Evolutionary conservation across 2,113 vertebrate genomes (phyloP).

Genomic region (Rhinolophus sinicus): DNA sequence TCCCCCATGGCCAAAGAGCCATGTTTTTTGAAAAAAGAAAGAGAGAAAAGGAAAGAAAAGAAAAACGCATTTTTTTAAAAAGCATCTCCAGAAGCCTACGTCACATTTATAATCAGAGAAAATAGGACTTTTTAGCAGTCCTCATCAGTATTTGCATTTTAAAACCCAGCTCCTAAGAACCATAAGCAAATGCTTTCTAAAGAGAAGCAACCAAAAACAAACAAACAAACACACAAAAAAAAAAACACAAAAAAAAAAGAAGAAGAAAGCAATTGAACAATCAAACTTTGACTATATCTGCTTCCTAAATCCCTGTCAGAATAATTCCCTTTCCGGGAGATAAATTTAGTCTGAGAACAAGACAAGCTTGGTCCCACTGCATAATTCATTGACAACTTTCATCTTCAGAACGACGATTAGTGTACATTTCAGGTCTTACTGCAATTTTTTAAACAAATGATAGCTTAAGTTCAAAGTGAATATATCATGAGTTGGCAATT

Average conservation of each 20-base stretch:
- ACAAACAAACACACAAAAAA: too few relatives aligned
- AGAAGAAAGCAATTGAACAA: slow-evolving; percentile 28
- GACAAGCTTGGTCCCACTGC: slow-evolving; percentile 58
- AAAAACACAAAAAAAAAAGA: neutral
- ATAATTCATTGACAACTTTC: slow-evolving; percentile 81
- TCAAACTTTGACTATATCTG: slow-evolving; percentile 67
- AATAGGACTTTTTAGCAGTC: neutral
- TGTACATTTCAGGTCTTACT: slow-evolving; percentile 63
- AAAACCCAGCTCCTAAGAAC: slow-evolving; percentile 48
- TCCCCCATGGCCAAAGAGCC: slow-evolving; percentile 42
- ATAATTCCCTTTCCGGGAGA: slow-evolving; percentile 72
- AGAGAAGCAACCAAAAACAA: too few relatives aligned
- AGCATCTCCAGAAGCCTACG: slow-evolving; percentile 22
- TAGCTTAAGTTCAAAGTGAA: slow-evolving; percentile 78
- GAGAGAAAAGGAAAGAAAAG: neutral
- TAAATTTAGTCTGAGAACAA: slow-evolving; percentile 76
- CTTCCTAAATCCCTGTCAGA: slow-evolving; percentile 62
- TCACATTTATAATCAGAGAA: slow-evolving; percentile 50
- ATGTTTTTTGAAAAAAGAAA: neutral
- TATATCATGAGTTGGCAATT: slow-evolving; percentile 63
- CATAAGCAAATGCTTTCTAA: slow-evolving; percentile 22
- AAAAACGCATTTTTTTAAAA: neutral
- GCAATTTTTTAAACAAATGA: slow-evolving; percentile 62
- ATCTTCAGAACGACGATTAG: slow-evolving; percentile 75
- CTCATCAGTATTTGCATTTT: slow-evolving; percentile 61